Evolutionary conservation across 1,140 invertebrate genomes (phyloP).

Genomic region (Diorhabda elongata): DNA sequence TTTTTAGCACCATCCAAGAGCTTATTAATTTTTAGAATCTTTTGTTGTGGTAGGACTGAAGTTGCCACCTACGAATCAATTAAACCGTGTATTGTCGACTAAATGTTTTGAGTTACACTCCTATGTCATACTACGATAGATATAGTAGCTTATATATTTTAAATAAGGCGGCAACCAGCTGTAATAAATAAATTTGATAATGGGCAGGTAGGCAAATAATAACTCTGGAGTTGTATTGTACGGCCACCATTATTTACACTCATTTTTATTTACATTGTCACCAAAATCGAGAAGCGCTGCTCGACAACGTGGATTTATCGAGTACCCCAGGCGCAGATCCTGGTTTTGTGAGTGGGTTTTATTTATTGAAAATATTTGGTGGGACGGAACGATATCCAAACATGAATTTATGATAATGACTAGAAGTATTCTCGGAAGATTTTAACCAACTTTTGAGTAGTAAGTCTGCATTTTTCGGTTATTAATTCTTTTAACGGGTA

Average conservation of each 20-base stretch:
- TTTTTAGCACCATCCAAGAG: too few relatives aligned
- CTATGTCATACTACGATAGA: too few relatives aligned
- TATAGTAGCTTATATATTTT: background rate
- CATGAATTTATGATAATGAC: background rate
- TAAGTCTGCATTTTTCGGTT: background rate
- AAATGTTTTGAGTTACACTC: too few relatives aligned
- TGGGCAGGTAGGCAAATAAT: slow-evolving; percentile 30
- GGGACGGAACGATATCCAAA: background rate
- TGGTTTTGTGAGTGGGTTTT: slow-evolving; percentile 11
- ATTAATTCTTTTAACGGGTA: too few relatives aligned
- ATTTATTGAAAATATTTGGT: slow-evolving; percentile 18
- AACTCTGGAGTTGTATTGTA: slow-evolving; percentile 27
- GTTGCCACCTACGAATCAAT: too few relatives aligned
- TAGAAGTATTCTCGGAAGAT: background rate
- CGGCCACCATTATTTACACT: slow-evolving; percentile 22
- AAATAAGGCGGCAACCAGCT: background rate
- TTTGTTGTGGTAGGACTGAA: too few relatives aligned
- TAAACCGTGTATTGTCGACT: too few relatives aligned
- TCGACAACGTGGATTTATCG: slow-evolving; percentile 11
- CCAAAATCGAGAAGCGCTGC: slow-evolving; percentile 16
- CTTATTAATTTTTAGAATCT: too few relatives aligned
- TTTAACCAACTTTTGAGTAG: background rate
- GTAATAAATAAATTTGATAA: slow-evolving; percentile 23
- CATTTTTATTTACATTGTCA: slow-evolving; percentile 27
- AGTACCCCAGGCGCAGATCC: background rate